Evolutionary conservation across 2,888 invertebrate genomes (phyloP).

Genomic region (Limnephilus lunatus): DNA sequence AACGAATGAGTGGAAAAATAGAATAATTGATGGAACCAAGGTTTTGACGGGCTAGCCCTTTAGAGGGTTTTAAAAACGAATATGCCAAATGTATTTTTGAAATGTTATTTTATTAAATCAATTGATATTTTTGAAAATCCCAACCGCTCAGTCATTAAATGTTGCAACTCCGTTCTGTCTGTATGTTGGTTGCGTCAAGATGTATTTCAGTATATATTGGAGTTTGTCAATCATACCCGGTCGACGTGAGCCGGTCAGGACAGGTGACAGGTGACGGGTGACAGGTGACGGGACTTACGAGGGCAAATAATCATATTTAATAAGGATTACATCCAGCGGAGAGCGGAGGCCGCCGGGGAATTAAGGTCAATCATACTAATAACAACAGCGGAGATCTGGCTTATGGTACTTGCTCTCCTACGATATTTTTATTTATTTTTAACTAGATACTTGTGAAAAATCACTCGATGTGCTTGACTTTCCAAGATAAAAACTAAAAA

Average conservation of each 20-base stretch:
- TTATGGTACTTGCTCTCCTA: neutral
- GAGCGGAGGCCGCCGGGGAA: neutral
- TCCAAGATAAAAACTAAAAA: too few relatives aligned
- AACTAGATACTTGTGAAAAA: neutral
- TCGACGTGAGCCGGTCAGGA: slow-evolving; percentile 21
- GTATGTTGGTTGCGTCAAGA: slow-evolving; percentile 14
- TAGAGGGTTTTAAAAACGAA: too few relatives aligned
- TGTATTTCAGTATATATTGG: slow-evolving; percentile 14
- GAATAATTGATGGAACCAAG: too few relatives aligned
- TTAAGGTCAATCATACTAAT: slow-evolving; percentile 21
- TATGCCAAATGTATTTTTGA: too few relatives aligned
- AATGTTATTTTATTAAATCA: neutral
- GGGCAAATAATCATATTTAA: slow-evolving; percentile 28
- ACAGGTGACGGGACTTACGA: slow-evolving; percentile 23
- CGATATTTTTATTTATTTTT: neutral
- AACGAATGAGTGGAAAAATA: too few relatives aligned
- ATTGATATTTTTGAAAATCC: slow-evolving; percentile 6
- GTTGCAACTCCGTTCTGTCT: slow-evolving; percentile 2
- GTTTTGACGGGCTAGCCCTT: too few relatives aligned
- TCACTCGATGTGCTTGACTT: too few relatives aligned
- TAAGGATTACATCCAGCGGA: slow-evolving; percentile 28
- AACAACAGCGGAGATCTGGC: neutral
- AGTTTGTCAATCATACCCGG: slow-evolving; percentile 32
- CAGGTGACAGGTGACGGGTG: neutral
- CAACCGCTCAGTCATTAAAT: slow-evolving; percentile 4